These are phyloP conservation scores for Acanthoscelides obtectus DNA, from an alignment of 2,888 invertebrate genomes.

Conservation along the genomic window DNA sequence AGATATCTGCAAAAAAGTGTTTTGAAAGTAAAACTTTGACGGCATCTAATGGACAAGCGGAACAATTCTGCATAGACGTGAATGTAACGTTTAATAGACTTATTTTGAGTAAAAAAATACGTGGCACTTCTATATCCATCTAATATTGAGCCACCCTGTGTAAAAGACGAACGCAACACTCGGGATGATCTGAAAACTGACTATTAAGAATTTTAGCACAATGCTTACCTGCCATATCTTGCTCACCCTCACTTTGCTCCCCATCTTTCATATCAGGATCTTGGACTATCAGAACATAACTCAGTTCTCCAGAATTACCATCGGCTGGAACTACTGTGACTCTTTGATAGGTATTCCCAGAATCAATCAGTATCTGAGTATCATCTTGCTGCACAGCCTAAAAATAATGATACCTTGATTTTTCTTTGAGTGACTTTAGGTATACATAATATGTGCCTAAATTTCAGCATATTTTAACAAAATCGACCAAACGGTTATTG, in stretches of 20 bases:
- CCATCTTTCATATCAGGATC: slow-evolving; percentile 51
- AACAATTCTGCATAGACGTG: too few relatives aligned
- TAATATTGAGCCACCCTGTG: background rate
- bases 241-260: slow-evolving; percentile 49
- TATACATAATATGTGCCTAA: background rate
- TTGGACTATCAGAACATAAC: slow-evolving; percentile 83
- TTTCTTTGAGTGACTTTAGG: too few relatives aligned
- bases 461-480: too few relatives aligned
- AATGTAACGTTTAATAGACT: too few relatives aligned
- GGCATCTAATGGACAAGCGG: too few relatives aligned
- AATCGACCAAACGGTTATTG: too few relatives aligned
- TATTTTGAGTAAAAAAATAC: too few relatives aligned
- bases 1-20: too few relatives aligned
- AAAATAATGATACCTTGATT: too few relatives aligned
- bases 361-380: slow-evolving; percentile 53
- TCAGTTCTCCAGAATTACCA: slow-evolving; percentile 71
- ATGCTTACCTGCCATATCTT: slow-evolving; percentile 51
- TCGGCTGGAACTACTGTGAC: slow-evolving; percentile 82
- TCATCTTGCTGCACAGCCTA: slow-evolving; percentile 21
- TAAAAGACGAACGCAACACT: too few relatives aligned
- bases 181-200: background rate
- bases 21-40: too few relatives aligned
- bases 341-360: slow-evolving; percentile 68
- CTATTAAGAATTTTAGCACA: background rate
- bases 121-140: too few relatives aligned